Conservation (phyloP, 1,140 invertebrate species). For the Drosophila biarmipes region DNA sequence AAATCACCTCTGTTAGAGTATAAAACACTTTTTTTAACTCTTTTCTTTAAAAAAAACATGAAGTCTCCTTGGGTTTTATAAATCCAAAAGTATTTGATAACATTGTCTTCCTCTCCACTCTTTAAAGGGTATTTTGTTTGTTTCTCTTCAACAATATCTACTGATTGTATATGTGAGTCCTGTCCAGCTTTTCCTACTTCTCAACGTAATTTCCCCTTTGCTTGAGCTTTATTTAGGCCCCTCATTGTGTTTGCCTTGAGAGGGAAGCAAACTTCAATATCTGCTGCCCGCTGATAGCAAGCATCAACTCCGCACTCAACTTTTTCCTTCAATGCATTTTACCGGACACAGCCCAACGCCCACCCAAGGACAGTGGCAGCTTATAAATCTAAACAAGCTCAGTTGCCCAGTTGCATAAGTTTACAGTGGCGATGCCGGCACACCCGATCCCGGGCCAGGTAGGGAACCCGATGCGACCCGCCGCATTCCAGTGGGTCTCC, state of each 20-base stretch:
- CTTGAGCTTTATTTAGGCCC: background rate
- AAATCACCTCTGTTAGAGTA: too few relatives aligned
- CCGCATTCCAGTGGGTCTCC: slow-evolving; percentile 38
- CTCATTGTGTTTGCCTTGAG: slow-evolving; percentile 12
- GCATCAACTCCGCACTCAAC: slow-evolving; percentile 19
- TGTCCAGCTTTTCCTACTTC: background rate
- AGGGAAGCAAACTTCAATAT: slow-evolving; percentile 15
- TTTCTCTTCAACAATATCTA: background rate
- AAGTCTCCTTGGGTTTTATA: too few relatives aligned
- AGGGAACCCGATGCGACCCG: slow-evolving; percentile 6
- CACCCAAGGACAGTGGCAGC: slow-evolving; percentile 41
- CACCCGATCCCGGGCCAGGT: background rate
- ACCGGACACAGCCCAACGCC: background rate
- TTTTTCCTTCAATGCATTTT: slow-evolving; percentile 9
- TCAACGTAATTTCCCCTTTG: background rate
- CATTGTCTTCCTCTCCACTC: too few relatives aligned
- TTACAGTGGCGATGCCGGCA: slow-evolving; percentile 34
- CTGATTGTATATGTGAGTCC: background rate
- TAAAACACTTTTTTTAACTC: too few relatives aligned
- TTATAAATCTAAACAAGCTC: slow-evolving; percentile 65
- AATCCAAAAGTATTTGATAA: too few relatives aligned
- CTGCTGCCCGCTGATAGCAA: slow-evolving; percentile 39
- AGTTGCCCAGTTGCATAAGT: slow-evolving; percentile 60
- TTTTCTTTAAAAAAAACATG: too few relatives aligned
- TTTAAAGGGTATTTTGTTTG: too few relatives aligned